Evolutionary conservation across 2,888 invertebrate genomes (phyloP).

Genomic region (Phortica magna): DNA sequence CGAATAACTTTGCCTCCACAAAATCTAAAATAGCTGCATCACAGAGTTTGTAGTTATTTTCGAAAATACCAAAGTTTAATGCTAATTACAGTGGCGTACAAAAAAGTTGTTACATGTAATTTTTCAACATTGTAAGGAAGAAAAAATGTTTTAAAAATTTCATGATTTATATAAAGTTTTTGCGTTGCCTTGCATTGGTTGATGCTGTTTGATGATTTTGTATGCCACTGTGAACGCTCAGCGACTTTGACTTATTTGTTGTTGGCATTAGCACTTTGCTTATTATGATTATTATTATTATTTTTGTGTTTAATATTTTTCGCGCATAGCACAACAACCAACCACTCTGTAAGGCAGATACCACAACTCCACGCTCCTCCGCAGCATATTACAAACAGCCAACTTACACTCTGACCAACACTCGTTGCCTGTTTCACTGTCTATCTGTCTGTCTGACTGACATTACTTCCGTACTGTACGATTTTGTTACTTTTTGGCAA

Average conservation of each 20-base stretch:
- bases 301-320: constrained; percentile 42
- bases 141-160: too few relatives aligned
- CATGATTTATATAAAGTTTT: too few relatives aligned
- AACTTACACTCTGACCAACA: neutral
- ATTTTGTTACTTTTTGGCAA: constrained; percentile 27
- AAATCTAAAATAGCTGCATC: neutral
- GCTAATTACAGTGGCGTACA: neutral
- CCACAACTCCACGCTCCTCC: neutral
- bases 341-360: constrained; percentile 14
- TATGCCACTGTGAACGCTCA: neutral
- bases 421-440: too few relatives aligned
- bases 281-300: constrained; percentile 45
- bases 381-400: neutral
- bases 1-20: neutral
- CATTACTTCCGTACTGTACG: neutral
- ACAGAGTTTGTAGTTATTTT: neutral
- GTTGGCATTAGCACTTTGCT: constrained; percentile 40
- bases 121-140: neutral
- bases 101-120: neutral
- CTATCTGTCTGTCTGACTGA: neutral
- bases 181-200: too few relatives aligned
- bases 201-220: neutral
- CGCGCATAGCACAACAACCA: neutral
- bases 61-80: neutral
- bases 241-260: neutral